Percentiles rank a stretch among this genome's conserved stretches.
phyloP scores from a whole-genome alignment of 2,888 invertebrate genomes.

The Papilio elwesi region DNA sequence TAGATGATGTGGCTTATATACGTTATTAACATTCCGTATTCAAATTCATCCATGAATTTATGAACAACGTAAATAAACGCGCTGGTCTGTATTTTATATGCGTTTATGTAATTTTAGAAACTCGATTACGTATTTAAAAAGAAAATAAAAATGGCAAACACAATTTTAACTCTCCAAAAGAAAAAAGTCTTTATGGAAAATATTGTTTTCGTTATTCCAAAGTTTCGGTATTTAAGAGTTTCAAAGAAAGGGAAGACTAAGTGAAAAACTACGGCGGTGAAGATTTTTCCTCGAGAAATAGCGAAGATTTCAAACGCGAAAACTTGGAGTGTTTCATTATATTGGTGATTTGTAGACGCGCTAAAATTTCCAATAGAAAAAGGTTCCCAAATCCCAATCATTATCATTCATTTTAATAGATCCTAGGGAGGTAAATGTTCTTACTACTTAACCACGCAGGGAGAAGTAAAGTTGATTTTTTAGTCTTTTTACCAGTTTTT shows the following conservation, averaged over 20 bases:
- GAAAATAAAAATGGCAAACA: not conserved
- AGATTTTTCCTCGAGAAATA: constrained; percentile 16
- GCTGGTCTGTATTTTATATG: too few relatives aligned
- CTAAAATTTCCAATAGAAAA: not conserved
- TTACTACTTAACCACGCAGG: too few relatives aligned
- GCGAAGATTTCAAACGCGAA: constrained; percentile 13
- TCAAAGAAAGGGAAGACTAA: constrained; percentile 6
- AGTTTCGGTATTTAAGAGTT: constrained; percentile 17
- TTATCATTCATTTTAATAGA: not conserved
- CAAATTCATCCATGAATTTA: too few relatives aligned
- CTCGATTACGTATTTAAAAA: not conserved
- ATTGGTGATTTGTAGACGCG: constrained; percentile 22
- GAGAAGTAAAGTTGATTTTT: too few relatives aligned
- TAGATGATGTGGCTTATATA: too few relatives aligned
- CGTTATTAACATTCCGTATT: too few relatives aligned
- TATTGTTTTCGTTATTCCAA: constrained; percentile 10
- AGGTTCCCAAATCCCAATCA: not conserved
- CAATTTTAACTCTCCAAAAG: not conserved
- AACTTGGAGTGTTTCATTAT: constrained; percentile 23
- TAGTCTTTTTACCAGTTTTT: too few relatives aligned
- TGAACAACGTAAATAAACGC: too few relatives aligned
- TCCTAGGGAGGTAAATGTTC: too few relatives aligned
- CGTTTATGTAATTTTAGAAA: not conserved
- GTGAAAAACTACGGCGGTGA: constrained; percentile 27
- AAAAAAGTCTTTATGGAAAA: constrained; percentile 15